Conservation (phyloP, 2,797 vertebrate species). For the Esox lucius region DNA sequence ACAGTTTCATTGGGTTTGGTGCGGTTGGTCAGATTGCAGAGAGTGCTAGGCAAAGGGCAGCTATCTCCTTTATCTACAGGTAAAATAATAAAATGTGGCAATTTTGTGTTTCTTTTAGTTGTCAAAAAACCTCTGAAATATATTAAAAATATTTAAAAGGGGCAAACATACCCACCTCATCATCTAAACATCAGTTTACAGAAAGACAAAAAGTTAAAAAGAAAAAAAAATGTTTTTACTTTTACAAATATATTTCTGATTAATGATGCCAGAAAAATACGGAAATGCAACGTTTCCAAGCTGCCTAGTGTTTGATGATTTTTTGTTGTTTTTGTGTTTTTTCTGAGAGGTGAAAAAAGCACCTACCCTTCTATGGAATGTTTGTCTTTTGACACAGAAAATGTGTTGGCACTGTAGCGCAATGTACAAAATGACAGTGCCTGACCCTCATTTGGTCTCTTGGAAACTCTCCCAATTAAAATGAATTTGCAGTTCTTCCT, state of each 20-base stretch:
- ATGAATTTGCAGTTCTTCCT: slow-evolving; percentile 7
- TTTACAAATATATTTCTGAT: slow-evolving; percentile 57
- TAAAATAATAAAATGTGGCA: slow-evolving; percentile 44
- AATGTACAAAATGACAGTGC: slow-evolving; percentile 35
- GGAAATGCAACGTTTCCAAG: slow-evolving; percentile 64
- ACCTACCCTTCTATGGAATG: slow-evolving; percentile 70
- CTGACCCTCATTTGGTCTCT: slow-evolving; percentile 37
- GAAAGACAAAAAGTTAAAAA: slow-evolving; percentile 45
- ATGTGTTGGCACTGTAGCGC: slow-evolving; percentile 45
- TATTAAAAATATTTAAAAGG: slow-evolving; percentile 58
- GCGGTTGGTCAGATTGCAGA: slow-evolving; percentile 13
- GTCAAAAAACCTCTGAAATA: slow-evolving; percentile 52
- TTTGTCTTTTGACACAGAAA: slow-evolving; percentile 53
- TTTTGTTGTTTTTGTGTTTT: slow-evolving; percentile 25
- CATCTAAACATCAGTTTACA: slow-evolving; percentile 52
- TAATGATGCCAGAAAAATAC: slow-evolving; percentile 50
- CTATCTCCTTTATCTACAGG: slow-evolving; percentile 18
- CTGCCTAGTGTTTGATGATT: slow-evolving; percentile 59
- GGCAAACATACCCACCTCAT: slow-evolving; percentile 44
- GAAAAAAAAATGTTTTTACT: slow-evolving; percentile 36
- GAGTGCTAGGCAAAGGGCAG: slow-evolving; percentile 12
- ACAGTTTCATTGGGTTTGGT: slow-evolving; percentile 1
- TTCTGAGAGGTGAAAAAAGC: slow-evolving; percentile 47
- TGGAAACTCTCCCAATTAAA: slow-evolving; percentile 28
- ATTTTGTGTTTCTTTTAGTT: slow-evolving; percentile 42